These are phyloP conservation scores for Formica selysi DNA, from an alignment of 1,140 invertebrate genomes.

Conservation along the genomic window DNA sequence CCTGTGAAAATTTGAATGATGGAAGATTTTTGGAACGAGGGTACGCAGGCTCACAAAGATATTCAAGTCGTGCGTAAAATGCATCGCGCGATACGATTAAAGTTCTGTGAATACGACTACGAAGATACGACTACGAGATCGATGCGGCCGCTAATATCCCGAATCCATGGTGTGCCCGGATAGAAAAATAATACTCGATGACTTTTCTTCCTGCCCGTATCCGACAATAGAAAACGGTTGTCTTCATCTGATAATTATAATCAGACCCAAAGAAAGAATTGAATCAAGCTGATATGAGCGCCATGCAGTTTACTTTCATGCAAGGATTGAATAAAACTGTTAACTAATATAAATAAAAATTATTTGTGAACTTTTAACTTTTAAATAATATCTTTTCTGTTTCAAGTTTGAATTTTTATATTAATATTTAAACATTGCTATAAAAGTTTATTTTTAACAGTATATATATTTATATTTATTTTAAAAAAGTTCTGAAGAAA, in stretches of 20 bases:
- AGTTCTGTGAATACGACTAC: background rate
- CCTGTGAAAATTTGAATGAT: background rate
- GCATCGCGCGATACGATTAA: background rate
- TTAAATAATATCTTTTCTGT: no score
- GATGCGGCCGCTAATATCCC: conserved; percentile 66
- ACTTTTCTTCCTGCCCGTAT: conserved; percentile 73
- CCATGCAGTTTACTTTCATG: conserved; percentile 92
- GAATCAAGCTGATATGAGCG: conserved; percentile 91
- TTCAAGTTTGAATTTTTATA: no score
- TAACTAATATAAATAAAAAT: no score
- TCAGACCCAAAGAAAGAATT: conserved; percentile 81
- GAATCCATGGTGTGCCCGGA: conserved; percentile 86
- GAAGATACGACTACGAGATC: no score
- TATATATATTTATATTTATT: no score
- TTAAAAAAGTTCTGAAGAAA: no score
- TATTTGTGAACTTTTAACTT: no score
- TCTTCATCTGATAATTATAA: conserved; percentile 80
- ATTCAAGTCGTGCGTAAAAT: conserved; percentile 67
- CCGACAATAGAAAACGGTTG: conserved; percentile 67
- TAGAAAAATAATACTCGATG: conserved; percentile 55
- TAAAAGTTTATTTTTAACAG: no score
- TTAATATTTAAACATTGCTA: no score
- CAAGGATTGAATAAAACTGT: no score
- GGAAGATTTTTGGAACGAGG: background rate
- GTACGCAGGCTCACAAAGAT: conserved; percentile 32